These are phyloP conservation scores for Acanthopagrus latus DNA, from an alignment of 2,797 vertebrate species.

Conservation along the genomic window DNA sequence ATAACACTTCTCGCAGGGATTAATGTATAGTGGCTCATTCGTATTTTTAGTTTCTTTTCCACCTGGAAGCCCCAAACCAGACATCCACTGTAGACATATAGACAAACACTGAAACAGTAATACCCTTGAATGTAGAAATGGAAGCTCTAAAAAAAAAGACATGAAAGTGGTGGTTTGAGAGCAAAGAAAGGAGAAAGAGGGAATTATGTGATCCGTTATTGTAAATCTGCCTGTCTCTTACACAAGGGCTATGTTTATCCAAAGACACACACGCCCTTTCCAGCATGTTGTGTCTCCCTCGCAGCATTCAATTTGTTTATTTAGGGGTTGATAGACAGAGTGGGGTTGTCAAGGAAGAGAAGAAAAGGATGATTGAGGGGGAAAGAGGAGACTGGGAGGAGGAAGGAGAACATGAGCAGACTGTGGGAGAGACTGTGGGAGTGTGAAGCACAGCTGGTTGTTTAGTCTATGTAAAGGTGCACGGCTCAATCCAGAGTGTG, in stretches of 20 bases:
- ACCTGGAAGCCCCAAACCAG: conserved; percentile 54
- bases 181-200: conserved; percentile 20
- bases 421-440: conserved; percentile 37
- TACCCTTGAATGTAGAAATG: conserved; percentile 50
- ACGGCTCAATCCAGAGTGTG: conserved; percentile 1
- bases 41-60: conserved; percentile 63
- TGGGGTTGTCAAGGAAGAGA: conserved; percentile 8
- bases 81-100: conserved; percentile 64
- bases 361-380: conserved; percentile 21
- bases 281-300: conserved; percentile 35
- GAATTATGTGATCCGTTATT: conserved; percentile 37
- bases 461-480: conserved; percentile 59
- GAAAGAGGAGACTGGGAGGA: background rate
- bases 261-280: conserved; percentile 23
- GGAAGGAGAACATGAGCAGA: conserved; percentile 4
- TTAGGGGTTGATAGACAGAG: conserved; percentile 35
- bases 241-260: conserved; percentile 39
- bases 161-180: conserved; percentile 36
- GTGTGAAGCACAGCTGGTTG: conserved; percentile 24
- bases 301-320: conserved; percentile 40
- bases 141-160: conserved; percentile 18
- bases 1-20: conserved; percentile 44
- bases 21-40: conserved; percentile 64
- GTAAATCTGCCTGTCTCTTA: conserved; percentile 25
- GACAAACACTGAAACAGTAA: conserved; percentile 71